A percentile compares a stretch with the other conserved stretches of the same genome.
Evolutionary conservation across 2,113 vertebrate species (phyloP).

Genomic region (Cyanistes caeruleus): DNA sequence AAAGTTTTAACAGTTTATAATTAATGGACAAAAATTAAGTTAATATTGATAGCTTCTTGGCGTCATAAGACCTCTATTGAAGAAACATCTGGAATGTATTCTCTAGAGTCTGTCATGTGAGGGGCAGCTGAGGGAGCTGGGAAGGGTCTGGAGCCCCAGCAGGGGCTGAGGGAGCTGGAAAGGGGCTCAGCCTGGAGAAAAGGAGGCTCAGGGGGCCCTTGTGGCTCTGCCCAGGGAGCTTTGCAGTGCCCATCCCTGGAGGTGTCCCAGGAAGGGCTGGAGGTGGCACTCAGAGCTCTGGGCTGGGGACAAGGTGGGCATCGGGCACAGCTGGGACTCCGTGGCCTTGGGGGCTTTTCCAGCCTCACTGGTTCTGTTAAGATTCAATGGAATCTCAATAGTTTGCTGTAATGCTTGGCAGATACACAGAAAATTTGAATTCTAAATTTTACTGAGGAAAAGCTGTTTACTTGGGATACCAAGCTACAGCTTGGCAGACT

Average conservation of each 20-base stretch:
- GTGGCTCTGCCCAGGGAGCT: background rate
- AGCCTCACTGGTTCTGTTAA: fast-evolving
- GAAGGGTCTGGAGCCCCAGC: background rate
- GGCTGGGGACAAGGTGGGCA: background rate
- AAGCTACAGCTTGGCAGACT: background rate
- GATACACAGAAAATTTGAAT: background rate
- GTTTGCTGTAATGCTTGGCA: background rate
- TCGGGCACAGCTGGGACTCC: fast-evolving
- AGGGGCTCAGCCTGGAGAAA: background rate
- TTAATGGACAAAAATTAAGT: background rate
- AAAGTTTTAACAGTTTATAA: background rate
- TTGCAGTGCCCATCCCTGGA: background rate
- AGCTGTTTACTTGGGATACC: background rate
- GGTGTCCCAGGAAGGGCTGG: background rate
- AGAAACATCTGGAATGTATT: background rate
- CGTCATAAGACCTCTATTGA: background rate
- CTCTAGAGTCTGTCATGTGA: background rate
- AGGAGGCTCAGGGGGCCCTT: background rate
- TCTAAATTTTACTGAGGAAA: background rate
- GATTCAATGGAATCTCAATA: background rate
- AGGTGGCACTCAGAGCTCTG: background rate
- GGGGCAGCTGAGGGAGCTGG: background rate
- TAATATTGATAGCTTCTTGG: background rate
- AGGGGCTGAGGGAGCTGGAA: background rate
- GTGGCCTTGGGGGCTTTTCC: fast-evolving